Percentiles rank a stretch among this genome's conserved stretches.
phyloP scores from a whole-genome alignment of 2,888 invertebrate genomes.

The Sminthurides aquaticus region DNA sequence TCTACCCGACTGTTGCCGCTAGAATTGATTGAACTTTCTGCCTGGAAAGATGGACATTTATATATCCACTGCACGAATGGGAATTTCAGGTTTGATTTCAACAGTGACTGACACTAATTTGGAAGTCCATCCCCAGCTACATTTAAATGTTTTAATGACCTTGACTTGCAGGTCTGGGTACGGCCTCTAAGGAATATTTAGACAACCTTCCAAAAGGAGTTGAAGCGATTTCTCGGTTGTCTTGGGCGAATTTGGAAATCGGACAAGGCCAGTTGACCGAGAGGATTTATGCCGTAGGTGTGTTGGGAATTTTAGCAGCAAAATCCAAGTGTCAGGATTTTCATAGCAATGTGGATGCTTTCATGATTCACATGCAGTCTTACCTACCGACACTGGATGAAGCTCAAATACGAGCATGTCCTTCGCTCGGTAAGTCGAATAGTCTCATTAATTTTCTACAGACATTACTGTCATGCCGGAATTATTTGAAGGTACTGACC shows the following conservation, averaged over 20 bases:
- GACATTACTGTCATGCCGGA: too few species aligned
- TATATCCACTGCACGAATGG: conserved; percentile 16
- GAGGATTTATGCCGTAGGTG: conserved; percentile 22
- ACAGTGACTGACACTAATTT: too few species aligned
- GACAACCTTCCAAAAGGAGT: conserved; percentile 28
- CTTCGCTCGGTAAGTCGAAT: conserved; percentile 26
- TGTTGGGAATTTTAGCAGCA: conserved; percentile 30
- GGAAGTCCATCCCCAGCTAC: too few species aligned
- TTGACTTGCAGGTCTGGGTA: conserved; percentile 11
- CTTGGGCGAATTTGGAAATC: conserved; percentile 26
- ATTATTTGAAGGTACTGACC: background rate
- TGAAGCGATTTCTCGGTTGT: conserved; percentile 22
- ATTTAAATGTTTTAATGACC: too few species aligned
- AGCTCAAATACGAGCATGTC: conserved; percentile 23
- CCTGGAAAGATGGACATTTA: conserved; percentile 15
- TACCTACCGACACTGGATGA: conserved; percentile 25
- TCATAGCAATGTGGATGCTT: conserved; percentile 29
- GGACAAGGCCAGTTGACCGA: conserved; percentile 22
- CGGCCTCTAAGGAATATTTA: conserved; percentile 24
- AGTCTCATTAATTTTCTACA: too few species aligned
- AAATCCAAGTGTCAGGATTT: conserved; percentile 35
- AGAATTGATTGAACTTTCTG: too few species aligned
- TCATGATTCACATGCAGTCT: conserved; percentile 25
- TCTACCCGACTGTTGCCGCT: too few species aligned
- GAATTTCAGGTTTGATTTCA: conserved; percentile 11